These are phyloP conservation scores for Cossypha polioptera DNA, from an alignment of 2,797 vertebrate species.

Conservation along the genomic window DNA sequence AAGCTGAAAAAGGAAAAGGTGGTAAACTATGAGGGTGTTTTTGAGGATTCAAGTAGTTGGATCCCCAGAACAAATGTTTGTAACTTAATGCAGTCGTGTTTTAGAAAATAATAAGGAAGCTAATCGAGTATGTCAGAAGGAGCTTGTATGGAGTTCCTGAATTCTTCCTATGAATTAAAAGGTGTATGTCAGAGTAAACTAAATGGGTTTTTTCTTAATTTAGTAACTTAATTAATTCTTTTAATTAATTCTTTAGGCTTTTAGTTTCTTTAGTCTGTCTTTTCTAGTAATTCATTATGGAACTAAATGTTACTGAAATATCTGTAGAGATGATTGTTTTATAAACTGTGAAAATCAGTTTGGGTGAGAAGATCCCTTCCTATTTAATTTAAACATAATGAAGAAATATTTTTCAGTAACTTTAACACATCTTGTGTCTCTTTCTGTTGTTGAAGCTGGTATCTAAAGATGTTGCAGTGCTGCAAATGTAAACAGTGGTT, in stretches of 20 bases:
- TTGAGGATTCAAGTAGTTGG: not conserved
- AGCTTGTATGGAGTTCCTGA: not conserved
- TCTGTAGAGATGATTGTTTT: not conserved
- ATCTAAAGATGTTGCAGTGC: conserved; percentile 98
- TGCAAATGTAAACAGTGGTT: conserved; percentile 98
- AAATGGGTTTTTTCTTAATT: not conserved
- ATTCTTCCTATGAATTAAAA: not conserved
- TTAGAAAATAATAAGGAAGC: not conserved
- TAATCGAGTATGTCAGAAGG: not conserved
- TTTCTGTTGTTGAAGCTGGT: conserved; percentile 84
- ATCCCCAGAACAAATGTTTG: not conserved
- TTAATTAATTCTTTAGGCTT: not conserved
- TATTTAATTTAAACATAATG: not conserved
- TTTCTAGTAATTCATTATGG: not conserved
- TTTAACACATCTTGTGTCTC: not conserved
- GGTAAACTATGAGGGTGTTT: not conserved
- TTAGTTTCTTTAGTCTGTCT: not conserved
- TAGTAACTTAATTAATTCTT: not conserved
- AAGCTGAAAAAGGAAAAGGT: not conserved
- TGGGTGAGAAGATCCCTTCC: not conserved
- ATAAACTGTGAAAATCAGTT: not conserved
- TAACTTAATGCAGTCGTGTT: not conserved
- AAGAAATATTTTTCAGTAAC: not conserved
- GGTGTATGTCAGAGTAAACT: not conserved
- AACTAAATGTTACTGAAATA: not conserved